phyloP scores from a whole-genome alignment of 1,140 invertebrate species.

The Pteromalus puparum region DNA sequence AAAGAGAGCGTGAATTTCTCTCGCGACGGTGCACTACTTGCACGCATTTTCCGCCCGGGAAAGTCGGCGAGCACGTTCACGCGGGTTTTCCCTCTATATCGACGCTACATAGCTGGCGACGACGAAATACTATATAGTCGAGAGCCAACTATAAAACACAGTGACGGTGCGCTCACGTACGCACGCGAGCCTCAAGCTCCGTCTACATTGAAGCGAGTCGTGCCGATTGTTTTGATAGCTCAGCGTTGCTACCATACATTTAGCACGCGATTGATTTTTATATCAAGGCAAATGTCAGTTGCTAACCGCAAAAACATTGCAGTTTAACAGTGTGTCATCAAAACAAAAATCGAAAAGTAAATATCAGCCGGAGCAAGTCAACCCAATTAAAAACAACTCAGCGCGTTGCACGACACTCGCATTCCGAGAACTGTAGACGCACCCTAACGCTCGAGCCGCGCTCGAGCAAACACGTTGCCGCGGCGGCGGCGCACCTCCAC shows the following conservation, averaged over 20 bases:
- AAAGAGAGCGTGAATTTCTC: conserved; percentile 25
- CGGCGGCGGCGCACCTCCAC: neutral
- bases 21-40: neutral
- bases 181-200: neutral
- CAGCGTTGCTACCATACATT: too few relatives aligned
- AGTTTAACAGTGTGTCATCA: too few relatives aligned
- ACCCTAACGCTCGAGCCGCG: neutral
- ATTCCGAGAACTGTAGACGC: neutral
- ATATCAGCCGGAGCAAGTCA: neutral
- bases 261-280: too few relatives aligned
- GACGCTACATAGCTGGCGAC: too few relatives aligned
- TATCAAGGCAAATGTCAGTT: too few relatives aligned
- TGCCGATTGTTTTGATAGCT: too few relatives aligned
- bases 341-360: neutral
- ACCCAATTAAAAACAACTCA: neutral
- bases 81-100: conserved; percentile 1
- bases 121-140: neutral
- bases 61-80: neutral
- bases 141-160: conserved; percentile 6
- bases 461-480: too few relatives aligned
- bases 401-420: too few relatives aligned
- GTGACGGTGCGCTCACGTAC: neutral
- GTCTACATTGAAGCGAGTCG: neutral
- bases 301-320: too few relatives aligned
- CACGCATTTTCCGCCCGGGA: conserved; percentile 16